Evolutionary conservation across 2,113 vertebrate species (phyloP), one percentile per base, ranked within the genome.

Genomic region (Sander lucioperca): DNA sequence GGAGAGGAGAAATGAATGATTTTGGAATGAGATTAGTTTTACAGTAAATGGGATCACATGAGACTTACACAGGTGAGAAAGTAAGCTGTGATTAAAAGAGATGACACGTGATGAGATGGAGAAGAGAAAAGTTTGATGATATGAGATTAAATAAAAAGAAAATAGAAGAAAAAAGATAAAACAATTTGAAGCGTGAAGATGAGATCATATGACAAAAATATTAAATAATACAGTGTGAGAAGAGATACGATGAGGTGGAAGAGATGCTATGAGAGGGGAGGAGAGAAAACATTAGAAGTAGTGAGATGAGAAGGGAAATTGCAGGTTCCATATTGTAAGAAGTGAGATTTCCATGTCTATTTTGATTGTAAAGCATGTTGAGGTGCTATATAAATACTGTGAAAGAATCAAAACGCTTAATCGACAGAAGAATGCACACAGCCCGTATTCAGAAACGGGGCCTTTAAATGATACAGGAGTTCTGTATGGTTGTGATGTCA

Each of bases 11-110:
- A 15, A 2, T 4, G 5, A 30, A 62, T 53, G 30, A 53, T 6
- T 43, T 25, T 54, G 6, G 8, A 2, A 43, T 54, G 21, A 45
- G 33, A 65, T 56, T 10, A 13, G 2, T 47, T 43, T 43, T 53
- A 11, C 12, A 33, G 1, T 14, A 7, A 43, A 36, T 53, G 27
- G 16, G 51, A 56, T 51, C 9, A 13, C 16, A 4, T 33, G 39
- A 50, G 51, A 73, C 54, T 72, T 59, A 73, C 53, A 53, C 15
- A 23, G 21, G 51, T 58, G 45, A 77, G 43, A 45, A 25, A 59
- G 53, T 58, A 66, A 30, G 19, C 58, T 79, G 64, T 6, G 4
- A 63, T 54, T 36, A 25, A 18, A 73, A 66, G 11, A 59, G 23
- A 2, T 3, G 53, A 66, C 5, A 9, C 4, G 0, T n/a, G 6